Evolutionary conservation across 2,797 vertebrate species (phyloP), one percentile per base, ranked within the genome.

Genomic region (Eutrigla gurnardus): DNA sequence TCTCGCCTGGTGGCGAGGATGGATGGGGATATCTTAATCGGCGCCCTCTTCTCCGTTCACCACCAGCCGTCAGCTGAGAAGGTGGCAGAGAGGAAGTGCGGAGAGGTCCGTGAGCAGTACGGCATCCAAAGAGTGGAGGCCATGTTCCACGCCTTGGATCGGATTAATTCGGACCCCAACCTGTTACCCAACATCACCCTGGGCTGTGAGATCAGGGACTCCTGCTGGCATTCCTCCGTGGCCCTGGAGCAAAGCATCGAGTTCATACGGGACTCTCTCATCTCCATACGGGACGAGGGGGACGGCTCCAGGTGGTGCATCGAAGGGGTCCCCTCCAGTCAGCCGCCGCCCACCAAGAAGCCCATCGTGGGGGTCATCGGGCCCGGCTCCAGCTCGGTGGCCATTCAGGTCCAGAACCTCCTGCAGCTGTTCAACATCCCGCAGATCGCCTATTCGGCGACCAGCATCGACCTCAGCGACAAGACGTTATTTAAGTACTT

Each of bases 341-440:
- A 73, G 94, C 96, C 33, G 76, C 97, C 0, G 77, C 90, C 65
- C 76, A 96, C 87, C 94, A 99, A 99, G 93, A 99, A 99, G 79
- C 98, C 98, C 40, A 99, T 99, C 1, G 97, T 96, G 0, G 98
- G 98, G 17, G 96, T 99, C 72, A 99, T 99, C 12, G 98, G 98
- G 18, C 98, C 98, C 0, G 98, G 98, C 2, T 99, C 98, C 9
- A 99, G 98, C 86, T 99, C 98, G 0, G 98, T 99, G 55, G 98
- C 98, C 5, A 99, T 99, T 78, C 98, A 99, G 89, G 98, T 99
- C 33, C 98, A 99, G 84, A 99, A 99, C 85, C 92, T 99, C 53
- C 94, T 99, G 69, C 98, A 99, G 91, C 95, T 99, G 78, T 99
- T 99, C 87, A 99, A 99, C 94, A 99, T 99, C 95, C 98, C 98